phyloP scores from a whole-genome alignment of 2,797 vertebrate species.

The Catharus ustulatus region DNA sequence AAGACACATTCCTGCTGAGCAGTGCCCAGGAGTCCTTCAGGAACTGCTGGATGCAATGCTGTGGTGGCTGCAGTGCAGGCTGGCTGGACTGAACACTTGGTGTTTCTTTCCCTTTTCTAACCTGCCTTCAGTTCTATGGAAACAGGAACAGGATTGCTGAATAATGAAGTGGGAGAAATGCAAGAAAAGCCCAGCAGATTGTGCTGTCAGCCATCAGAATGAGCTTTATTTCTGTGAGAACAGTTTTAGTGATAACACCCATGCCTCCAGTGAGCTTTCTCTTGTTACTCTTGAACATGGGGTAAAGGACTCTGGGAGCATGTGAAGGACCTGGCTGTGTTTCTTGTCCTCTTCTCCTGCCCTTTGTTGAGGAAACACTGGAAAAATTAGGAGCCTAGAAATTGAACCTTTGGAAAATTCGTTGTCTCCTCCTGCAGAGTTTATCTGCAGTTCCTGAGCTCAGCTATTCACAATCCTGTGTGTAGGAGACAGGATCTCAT shows the following conservation, averaged over 20 bases:
- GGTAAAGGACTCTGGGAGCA: not conserved
- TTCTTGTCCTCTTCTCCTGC: not conserved
- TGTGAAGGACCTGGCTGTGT: not conserved
- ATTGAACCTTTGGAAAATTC: not conserved
- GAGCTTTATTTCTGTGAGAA: not conserved
- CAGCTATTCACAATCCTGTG: not conserved
- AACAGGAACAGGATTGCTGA: not conserved
- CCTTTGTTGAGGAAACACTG: not conserved
- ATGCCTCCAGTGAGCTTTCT: not conserved
- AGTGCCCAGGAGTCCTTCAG: not conserved
- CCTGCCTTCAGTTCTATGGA: not conserved
- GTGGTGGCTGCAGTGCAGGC: not conserved
- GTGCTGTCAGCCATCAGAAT: slow-evolving; percentile 43
- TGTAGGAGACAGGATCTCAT: not conserved
- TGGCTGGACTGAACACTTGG: not conserved
- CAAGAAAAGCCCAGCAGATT: slow-evolving; percentile 48
- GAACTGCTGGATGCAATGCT: not conserved
- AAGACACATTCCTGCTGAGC: rapidly evolving
- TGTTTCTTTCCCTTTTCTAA: not conserved
- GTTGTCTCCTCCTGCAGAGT: not conserved
- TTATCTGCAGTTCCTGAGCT: not conserved
- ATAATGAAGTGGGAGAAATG: not conserved
- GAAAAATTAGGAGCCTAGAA: not conserved
- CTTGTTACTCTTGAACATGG: rapidly evolving
- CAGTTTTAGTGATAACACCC: not conserved